A percentile compares a stretch with the other conserved stretches of the same genome.
These are phyloP conservation scores for Phyllostomus discolor DNA, from an alignment of 2,113 vertebrate genomes.

Conservation along the genomic window DNA sequence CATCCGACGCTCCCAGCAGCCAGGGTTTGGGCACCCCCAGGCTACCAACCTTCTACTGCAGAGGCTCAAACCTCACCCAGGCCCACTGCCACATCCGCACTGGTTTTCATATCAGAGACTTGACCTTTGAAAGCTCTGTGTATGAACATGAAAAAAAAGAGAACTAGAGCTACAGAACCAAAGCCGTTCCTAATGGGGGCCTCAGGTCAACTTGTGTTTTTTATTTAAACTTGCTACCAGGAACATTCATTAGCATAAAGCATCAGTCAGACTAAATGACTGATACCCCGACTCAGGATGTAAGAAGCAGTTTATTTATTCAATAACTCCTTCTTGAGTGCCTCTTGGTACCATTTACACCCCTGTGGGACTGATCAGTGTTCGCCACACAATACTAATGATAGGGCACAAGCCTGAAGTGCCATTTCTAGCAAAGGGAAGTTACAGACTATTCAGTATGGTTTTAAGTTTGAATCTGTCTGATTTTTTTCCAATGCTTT, in stretches of 20 bases:
- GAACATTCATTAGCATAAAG: not conserved
- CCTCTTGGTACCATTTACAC: not conserved
- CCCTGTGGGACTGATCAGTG: not conserved
- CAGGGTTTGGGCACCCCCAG: not conserved
- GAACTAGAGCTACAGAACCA: not conserved
- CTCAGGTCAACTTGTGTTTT: not conserved
- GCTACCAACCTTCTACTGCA: not conserved
- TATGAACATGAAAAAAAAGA: not conserved
- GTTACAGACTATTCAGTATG: not conserved
- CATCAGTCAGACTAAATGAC: not conserved
- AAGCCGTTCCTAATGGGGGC: not conserved
- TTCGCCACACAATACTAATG: not conserved
- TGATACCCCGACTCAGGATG: not conserved
- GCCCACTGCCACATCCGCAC: not conserved
- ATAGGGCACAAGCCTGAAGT: not conserved
- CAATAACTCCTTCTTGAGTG: not conserved
- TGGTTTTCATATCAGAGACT: not conserved
- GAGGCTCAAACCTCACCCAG: not conserved
- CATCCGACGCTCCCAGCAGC: not conserved
- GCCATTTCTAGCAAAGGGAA: constrained; percentile 11
- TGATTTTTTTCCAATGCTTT: not conserved
- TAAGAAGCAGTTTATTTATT: not conserved
- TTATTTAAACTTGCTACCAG: not conserved
- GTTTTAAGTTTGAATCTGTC: constrained; percentile 3
- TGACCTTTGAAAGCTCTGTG: not conserved